phyloP scores from a whole-genome alignment of 2,113 vertebrate genomes.

The Mystacornis crossleyi region DNA sequence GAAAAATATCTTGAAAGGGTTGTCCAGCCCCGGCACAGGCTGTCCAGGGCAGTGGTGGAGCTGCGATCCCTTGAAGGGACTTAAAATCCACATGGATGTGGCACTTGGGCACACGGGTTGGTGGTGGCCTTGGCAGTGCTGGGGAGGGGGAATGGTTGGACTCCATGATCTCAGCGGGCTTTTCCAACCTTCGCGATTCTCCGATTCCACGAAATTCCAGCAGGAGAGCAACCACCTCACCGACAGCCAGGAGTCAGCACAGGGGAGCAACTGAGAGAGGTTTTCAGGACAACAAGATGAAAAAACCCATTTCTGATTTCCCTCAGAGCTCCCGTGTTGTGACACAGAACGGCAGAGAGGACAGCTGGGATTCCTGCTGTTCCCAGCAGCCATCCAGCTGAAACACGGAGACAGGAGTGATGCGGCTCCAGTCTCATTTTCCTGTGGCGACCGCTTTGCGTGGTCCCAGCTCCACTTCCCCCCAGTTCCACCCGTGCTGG shows the following conservation, averaged over 20 bases:
- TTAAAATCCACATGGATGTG: neutral
- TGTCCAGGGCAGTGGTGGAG: neutral
- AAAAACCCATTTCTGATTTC: neutral
- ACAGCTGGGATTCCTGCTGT: accelerated
- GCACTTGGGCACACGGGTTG: neutral
- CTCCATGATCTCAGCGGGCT: neutral
- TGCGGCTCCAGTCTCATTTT: neutral
- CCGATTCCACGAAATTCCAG: neutral
- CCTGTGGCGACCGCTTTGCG: neutral
- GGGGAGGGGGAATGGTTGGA: neutral
- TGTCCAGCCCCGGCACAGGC: neutral
- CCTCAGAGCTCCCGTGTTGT: neutral
- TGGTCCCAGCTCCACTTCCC: neutral
- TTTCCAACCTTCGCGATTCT: neutral
- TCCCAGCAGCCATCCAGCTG: neutral
- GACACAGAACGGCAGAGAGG: neutral
- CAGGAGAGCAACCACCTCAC: neutral
- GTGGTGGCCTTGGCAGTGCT: neutral
- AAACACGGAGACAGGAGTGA: neutral
- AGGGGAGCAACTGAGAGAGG: neutral
- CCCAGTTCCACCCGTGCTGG: neutral
- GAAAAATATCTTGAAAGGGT: neutral
- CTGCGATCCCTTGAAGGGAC: neutral
- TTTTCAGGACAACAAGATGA: neutral
- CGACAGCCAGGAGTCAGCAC: accelerated